Base-by-base conservation (phyloP, 2,888 invertebrate species). In the Dioctria rufipes region DNA sequence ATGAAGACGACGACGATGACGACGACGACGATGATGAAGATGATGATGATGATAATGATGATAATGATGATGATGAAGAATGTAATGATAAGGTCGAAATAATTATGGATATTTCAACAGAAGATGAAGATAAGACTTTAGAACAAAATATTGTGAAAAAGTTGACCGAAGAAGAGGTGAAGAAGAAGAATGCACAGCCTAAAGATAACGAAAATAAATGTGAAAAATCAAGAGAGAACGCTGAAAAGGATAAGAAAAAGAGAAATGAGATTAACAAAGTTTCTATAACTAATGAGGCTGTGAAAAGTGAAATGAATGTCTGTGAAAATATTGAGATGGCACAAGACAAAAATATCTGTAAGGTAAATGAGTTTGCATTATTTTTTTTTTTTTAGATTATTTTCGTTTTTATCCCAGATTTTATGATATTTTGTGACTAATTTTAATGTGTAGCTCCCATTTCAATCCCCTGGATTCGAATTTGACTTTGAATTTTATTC, bases 251-350 rank as follows among this genome's bases (percentile, higher is more conserved):
- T 54, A 67, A 13, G 4, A 25, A 49, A 49, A 37, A 67, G 13
- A 13, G 25, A 25, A 25, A 25, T 25, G 25, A 25, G 25, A 25
- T 25, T 1, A 25, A 25, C 25, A 25, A 25, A 25, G 71, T 51
- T 37, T 39, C 49, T 5, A 25, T 11, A 5, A n/a, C 3, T 40
- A 73, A 73, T 60, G 77, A 77, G 77, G 77, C 77, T 77, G 63
- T 63, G 77, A 37, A 25, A 63, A 77, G 46, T 25, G 49, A 77
- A 49, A 6, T 63, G 37, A 49, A 2, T 42, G 49, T n/a, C n/a
- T 63, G 46, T 63, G 63, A 63, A 5, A 11, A 3, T 39, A 63
- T 13, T 8, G 13, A 46, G 63, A 77, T n/a, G 63, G 6, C 61
- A 46, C 25, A 11, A 25, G 63, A 63, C 39, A 77, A 49, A 37